A percentile compares a stretch with the other conserved stretches of the same genome.
These are phyloP conservation scores for Apamea sordens DNA, from an alignment of 2,888 invertebrate genomes.

Conservation along the genomic window DNA sequence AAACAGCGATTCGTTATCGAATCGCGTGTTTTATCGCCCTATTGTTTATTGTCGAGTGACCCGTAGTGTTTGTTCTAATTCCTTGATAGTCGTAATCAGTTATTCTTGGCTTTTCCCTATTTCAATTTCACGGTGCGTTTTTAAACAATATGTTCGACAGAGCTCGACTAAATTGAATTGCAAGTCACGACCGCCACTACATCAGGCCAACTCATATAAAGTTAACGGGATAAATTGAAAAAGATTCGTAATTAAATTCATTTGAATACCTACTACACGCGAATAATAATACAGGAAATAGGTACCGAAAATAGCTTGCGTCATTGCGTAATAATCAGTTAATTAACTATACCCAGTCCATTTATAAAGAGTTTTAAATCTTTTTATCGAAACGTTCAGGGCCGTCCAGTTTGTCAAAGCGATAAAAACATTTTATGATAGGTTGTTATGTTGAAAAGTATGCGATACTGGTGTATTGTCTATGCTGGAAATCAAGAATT, in stretches of 20 bases:
- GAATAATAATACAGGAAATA: conserved; percentile 39
- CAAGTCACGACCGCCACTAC: conserved; percentile 9
- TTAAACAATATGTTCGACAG: conserved; percentile 23
- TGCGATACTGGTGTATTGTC: conserved; percentile 58
- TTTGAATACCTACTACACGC: conserved; percentile 20
- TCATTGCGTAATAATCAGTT: conserved; percentile 23
- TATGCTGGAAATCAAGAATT: conserved; percentile 74
- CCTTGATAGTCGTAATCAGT: conserved; percentile 67
- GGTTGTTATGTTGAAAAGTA: conserved; percentile 41
- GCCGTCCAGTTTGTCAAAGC: conserved; percentile 36
- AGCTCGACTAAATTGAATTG: conserved; percentile 27
- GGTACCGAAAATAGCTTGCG: conserved; percentile 20
- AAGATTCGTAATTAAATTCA: conserved; percentile 5
- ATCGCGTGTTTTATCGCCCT: conserved; percentile 74
- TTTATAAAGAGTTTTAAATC: conserved; percentile 31
- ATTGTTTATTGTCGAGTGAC: conserved; percentile 78
- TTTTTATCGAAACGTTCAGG: conserved; percentile 42
- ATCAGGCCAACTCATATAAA: not conserved
- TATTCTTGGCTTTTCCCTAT: conserved; percentile 55
- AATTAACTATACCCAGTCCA: conserved; percentile 23
- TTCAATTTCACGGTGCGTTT: conserved; percentile 47
- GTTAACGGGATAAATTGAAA: not conserved
- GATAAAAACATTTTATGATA: conserved; percentile 26
- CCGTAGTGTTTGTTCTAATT: conserved; percentile 71
- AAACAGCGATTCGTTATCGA: conserved; percentile 75